These are phyloP conservation scores for Eupithecia centaureata DNA, from an alignment of 2,888 invertebrate species.

Conservation along the genomic window DNA sequence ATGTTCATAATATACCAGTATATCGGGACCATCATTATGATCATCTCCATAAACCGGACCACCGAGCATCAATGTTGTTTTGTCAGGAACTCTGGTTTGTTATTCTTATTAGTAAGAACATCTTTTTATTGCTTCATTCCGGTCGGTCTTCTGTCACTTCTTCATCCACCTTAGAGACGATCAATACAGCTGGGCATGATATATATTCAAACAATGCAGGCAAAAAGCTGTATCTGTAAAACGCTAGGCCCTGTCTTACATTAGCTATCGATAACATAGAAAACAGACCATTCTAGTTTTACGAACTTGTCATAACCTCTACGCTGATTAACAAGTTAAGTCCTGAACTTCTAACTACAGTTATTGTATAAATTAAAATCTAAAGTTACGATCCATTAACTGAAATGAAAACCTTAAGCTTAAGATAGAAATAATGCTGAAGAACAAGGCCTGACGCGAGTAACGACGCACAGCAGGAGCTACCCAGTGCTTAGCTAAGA, in stretches of 20 bases:
- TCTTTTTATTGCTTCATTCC: background rate
- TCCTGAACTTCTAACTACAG: slow-evolving; percentile 6
- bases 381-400: slow-evolving; percentile 8
- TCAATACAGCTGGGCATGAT: background rate
- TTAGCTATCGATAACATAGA: background rate
- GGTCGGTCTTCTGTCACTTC: background rate
- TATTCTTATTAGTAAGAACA: too few relatives aligned
- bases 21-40: too few relatives aligned
- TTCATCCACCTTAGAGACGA: background rate
- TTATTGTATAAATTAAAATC: slow-evolving; percentile 16
- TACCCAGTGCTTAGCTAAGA: slow-evolving; percentile 28
- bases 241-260: background rate
- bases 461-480: slow-evolving; percentile 10
- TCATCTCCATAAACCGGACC: too few relatives aligned
- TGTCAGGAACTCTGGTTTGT: too few relatives aligned
- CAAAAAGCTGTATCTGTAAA: background rate
- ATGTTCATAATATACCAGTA: too few relatives aligned
- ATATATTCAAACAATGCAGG: background rate
- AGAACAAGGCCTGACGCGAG: slow-evolving; percentile 14
- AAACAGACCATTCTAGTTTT: background rate
- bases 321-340: background rate
- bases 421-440: slow-evolving; percentile 1
- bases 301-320: background rate
- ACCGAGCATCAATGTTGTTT: too few relatives aligned
- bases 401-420: slow-evolving; percentile 13